phyloP scores from a whole-genome alignment of 1,140 invertebrate species.

The Mactra quadrangularis region DNA sequence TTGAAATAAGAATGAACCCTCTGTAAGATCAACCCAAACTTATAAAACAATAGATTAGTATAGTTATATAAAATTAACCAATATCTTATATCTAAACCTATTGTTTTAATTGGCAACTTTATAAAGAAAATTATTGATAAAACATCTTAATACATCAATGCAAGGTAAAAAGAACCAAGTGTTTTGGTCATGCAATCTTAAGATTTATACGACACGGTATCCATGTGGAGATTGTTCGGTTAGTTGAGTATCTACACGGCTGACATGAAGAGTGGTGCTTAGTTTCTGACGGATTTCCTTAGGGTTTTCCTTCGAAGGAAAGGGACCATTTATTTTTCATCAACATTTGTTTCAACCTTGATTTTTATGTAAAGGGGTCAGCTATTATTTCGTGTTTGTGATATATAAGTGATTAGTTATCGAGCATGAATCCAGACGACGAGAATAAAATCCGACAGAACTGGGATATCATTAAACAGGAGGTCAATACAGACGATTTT shows the following conservation, averaged over 20 bases:
- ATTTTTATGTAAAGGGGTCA: neutral
- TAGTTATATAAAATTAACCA: neutral
- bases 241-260: constrained; percentile 5
- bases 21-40: constrained; percentile 8
- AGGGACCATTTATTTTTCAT: neutral
- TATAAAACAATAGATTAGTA: neutral
- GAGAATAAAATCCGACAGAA: constrained; percentile 41
- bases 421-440: constrained; percentile 60
- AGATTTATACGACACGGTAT: neutral
- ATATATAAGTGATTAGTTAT: too few species aligned
- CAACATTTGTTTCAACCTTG: neutral
- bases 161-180: constrained; percentile 1
- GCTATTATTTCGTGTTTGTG: neutral
- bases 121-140: neutral
- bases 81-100: constrained; percentile 10
- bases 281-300: neutral
- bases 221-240: neutral
- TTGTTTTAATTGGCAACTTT: constrained; percentile 27
- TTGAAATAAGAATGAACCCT: too few species aligned
- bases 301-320: neutral
- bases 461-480: constrained; percentile 55
- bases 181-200: constrained; percentile 25
- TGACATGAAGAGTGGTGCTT: neutral
- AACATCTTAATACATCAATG: neutral
- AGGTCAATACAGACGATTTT: constrained; percentile 56